Evolutionary conservation across 1,140 invertebrate species (phyloP), one percentile per base, ranked within the genome.

Genomic region (Ylistrum balloti): DNA sequence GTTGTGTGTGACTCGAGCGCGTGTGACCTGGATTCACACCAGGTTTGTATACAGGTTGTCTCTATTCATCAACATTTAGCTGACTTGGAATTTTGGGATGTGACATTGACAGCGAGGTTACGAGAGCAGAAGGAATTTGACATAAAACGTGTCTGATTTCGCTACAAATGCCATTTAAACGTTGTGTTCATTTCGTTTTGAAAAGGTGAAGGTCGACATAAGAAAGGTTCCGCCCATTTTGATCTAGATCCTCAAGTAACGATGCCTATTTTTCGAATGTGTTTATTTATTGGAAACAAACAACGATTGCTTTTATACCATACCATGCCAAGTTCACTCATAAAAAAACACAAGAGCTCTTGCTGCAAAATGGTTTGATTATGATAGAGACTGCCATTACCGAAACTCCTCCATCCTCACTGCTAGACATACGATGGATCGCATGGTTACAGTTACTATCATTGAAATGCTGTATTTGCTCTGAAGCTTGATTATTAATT

Each of bases 11-110:
- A 74, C 5, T 9, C 11, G 45, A 48, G 28, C 9, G 28, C n/a
- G 56, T 74, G 56, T 17, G 22, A 74, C n/a, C 56, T 74, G 22
- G 13, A 28, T 74, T 7, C 22, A 28, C 56, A n/a, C 56, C n/a
- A 28, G 56, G 56, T 74, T 74, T 74, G 56, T 74, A 74, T 74
- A 74, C 56, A 74, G 56, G 28, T 74, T 74, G 56, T 74, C 56
- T 28, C 56, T 74, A n/a, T 1, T 74, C 56, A 28, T 74, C 22
- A 74, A 74, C 56, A 28, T 74, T 74, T 74, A 74, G 56, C 56
- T 74, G 56, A 74, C 56, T 74, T n/a, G 56, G 56, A 74, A 74
- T 74, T 74, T 74, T 11, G n/a, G 56, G 17, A 74, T 74, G n/a
- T 74, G 56, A 28, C 56, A 74, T 74, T 74, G 56, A 74, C 56